A percentile compares a stretch with the other conserved stretches of the same genome.
Evolutionary conservation across 2,888 invertebrate species (phyloP).

Genomic region (Tanytarsus gracilentus): DNA sequence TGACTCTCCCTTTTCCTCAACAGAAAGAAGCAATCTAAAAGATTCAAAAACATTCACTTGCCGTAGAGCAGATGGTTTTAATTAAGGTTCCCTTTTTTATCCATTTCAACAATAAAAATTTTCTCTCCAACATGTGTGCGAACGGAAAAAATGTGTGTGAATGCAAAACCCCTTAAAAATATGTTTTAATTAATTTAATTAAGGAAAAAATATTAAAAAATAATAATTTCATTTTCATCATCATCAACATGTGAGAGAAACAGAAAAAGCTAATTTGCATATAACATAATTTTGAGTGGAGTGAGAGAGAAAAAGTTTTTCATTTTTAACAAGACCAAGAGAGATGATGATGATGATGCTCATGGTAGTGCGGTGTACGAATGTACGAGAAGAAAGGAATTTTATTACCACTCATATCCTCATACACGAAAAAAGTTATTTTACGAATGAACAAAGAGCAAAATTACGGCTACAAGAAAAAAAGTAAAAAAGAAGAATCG

Average conservation of each 20-base stretch:
- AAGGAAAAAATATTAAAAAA: background rate
- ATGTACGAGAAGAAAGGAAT: no score
- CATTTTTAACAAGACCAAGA: background rate
- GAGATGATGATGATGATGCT: background rate
- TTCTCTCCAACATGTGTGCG: background rate
- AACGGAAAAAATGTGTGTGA: background rate
- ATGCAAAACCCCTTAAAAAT: background rate
- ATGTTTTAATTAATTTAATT: slow-evolving; percentile 10
- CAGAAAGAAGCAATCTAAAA: background rate
- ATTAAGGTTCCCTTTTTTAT: slow-evolving; percentile 15
- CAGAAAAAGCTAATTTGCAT: slow-evolving; percentile 4
- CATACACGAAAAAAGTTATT: no score
- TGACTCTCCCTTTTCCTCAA: no score
- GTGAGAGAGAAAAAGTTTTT: background rate
- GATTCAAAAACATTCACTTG: background rate
- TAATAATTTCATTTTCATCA: background rate
- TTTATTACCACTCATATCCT: no score
- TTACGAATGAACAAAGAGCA: no score
- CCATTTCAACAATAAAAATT: background rate
- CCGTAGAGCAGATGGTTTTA: slow-evolving; percentile 22
- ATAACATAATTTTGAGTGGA: background rate
- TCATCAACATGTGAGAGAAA: background rate
- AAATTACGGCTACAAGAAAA: no score
- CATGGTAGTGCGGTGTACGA: no score
- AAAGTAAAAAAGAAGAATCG: no score